Evolutionary conservation across 2,888 invertebrate genomes (phyloP).

Genomic region (Acronicta leporina): DNA sequence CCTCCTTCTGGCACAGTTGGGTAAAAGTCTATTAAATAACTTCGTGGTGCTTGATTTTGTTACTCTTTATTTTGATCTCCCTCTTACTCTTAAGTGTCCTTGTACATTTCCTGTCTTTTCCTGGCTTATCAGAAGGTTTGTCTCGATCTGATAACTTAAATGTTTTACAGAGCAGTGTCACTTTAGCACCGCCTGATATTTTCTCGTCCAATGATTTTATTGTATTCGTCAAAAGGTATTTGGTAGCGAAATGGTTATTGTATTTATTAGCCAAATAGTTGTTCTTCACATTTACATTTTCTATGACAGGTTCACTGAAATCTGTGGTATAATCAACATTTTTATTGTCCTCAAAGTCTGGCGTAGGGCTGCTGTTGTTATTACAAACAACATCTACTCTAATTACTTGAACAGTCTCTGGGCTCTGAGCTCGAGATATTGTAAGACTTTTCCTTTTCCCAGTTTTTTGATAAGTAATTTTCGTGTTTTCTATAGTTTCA

Average conservation of each 20-base stretch:
- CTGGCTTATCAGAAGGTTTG: slow-evolving; percentile 49
- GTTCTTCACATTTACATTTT: slow-evolving; percentile 62
- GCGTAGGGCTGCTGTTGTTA: slow-evolving; percentile 63
- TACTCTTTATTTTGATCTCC: slow-evolving; percentile 31
- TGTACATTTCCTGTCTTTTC: slow-evolving; percentile 34
- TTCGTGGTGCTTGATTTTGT: slow-evolving; percentile 24
- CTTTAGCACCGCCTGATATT: slow-evolving; percentile 79
- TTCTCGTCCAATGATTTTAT: slow-evolving; percentile 79
- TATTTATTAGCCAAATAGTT: slow-evolving; percentile 76
- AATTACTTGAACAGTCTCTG: slow-evolving; percentile 85
- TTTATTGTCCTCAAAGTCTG: slow-evolving; percentile 69
- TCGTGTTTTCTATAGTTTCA: slow-evolving; percentile 64
- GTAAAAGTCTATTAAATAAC: slow-evolving; percentile 16
- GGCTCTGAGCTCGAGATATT: slow-evolving; percentile 81
- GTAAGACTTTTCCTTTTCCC: slow-evolving; percentile 83
- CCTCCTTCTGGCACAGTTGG: too few species aligned
- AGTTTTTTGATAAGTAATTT: slow-evolving; percentile 73
- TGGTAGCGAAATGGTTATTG: slow-evolving; percentile 69
- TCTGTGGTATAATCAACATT: slow-evolving; percentile 41
- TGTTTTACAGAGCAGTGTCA: slow-evolving; percentile 84
- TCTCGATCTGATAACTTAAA: slow-evolving; percentile 76
- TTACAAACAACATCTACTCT: slow-evolving; percentile 85
- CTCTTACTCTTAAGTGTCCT: slow-evolving; percentile 37
- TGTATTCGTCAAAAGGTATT: slow-evolving; percentile 80
- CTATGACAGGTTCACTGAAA: slow-evolving; percentile 49